A percentile compares a stretch with the other conserved stretches of the same genome.
Evolutionary conservation across 1,140 invertebrate species (phyloP).

Genomic region (Oryctes rhinoceros): DNA sequence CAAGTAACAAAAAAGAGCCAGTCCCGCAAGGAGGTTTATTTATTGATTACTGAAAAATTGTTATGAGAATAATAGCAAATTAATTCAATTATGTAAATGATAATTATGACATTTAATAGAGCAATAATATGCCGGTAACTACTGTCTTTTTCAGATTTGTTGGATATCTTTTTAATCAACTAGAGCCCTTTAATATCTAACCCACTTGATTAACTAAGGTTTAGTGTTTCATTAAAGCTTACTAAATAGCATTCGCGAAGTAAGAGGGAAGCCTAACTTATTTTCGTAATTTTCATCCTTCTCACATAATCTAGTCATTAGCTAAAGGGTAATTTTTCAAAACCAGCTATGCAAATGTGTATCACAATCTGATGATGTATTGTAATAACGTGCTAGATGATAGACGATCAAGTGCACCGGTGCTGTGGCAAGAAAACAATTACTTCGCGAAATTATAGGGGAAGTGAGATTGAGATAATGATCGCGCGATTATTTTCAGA

Average conservation of each 20-base stretch:
- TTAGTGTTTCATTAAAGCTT: neutral
- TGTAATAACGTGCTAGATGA: conserved; percentile 27
- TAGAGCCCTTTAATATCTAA: neutral
- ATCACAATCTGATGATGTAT: conserved; percentile 30
- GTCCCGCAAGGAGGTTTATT: no score
- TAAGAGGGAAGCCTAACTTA: neutral
- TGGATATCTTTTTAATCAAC: no score
- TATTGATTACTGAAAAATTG: no score
- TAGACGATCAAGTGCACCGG: conserved; percentile 4
- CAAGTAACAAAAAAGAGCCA: no score
- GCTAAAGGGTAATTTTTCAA: conserved; percentile 7
- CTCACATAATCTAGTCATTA: conserved; percentile 19
- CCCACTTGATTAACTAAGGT: neutral
- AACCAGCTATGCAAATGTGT: conserved; percentile 1
- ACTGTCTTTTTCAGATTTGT: no score
- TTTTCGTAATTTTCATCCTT: neutral
- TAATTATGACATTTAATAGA: no score
- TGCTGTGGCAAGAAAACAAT: conserved; percentile 23
- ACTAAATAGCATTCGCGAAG: neutral
- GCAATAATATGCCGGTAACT: no score
- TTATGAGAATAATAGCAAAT: no score
- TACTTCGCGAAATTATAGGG: conserved; percentile 24
- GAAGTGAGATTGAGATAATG: conserved; percentile 18
- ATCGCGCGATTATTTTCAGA: conserved; percentile 14
- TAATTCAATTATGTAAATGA: no score